phyloP scores from a whole-genome alignment of 2,113 vertebrate species.

The Mesoclemmys tuberculata region DNA sequence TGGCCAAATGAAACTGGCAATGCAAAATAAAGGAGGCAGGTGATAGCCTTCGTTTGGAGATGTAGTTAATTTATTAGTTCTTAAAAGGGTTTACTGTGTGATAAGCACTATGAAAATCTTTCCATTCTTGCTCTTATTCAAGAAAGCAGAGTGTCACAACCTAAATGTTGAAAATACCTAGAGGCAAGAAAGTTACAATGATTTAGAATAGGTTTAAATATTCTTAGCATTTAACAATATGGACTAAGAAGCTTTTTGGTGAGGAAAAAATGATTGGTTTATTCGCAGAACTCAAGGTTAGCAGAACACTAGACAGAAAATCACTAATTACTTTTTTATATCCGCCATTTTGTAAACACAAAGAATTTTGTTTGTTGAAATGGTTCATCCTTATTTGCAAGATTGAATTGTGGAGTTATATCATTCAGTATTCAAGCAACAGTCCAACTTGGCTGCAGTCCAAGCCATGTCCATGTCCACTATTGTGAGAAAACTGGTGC shows the following conservation, averaged over 20 bases:
- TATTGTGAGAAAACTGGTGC: slow-evolving; percentile 23
- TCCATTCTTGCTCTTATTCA: slow-evolving; percentile 27
- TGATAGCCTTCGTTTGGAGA: slow-evolving; percentile 3
- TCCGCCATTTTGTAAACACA: neutral
- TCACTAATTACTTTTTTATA: slow-evolving; percentile 1
- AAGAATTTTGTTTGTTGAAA: slow-evolving; percentile 12
- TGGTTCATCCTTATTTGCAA: slow-evolving; percentile 7
- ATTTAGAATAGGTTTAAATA: slow-evolving; percentile 58
- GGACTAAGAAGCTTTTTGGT: slow-evolving; percentile 46
- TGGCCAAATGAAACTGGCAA: slow-evolving; percentile 27
- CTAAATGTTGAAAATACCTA: slow-evolving; percentile 32
- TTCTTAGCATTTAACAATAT: slow-evolving; percentile 48
- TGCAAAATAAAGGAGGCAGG: slow-evolving; percentile 12
- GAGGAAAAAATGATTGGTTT: slow-evolving; percentile 36
- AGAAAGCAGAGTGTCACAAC: neutral
- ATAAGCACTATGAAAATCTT: neutral
- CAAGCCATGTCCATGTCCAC: neutral
- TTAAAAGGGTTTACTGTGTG: slow-evolving; percentile 1
- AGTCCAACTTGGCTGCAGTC: neutral
- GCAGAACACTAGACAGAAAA: slow-evolving; percentile 33
- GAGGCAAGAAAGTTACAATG: slow-evolving; percentile 35
- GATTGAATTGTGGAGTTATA: neutral
- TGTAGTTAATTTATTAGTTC: slow-evolving; percentile 40
- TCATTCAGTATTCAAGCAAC: neutral
- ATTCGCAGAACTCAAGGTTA: slow-evolving; percentile 44